Evolutionary conservation across 2,797 vertebrate species (phyloP).

Genomic region (Falco novaeseelandiae): DNA sequence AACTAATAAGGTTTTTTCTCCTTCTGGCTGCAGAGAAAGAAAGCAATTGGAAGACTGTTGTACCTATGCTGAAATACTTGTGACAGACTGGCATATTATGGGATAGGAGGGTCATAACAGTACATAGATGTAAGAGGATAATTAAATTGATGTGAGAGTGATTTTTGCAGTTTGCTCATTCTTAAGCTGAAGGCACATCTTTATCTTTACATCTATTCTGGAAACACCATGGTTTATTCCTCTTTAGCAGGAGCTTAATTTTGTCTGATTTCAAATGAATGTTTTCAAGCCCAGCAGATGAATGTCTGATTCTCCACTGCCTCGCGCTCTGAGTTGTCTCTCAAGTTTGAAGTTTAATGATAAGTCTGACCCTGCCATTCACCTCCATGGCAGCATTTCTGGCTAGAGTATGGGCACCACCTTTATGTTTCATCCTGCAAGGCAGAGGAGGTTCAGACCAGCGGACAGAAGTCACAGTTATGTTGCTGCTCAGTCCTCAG

Average conservation of each 20-base stretch:
- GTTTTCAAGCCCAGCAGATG: background rate
- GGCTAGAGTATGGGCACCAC: background rate
- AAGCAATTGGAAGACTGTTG: background rate
- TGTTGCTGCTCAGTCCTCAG: background rate
- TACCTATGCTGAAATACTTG: background rate
- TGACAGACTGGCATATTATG: background rate
- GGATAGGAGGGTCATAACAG: background rate
- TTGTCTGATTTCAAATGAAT: background rate
- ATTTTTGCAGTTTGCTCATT: background rate
- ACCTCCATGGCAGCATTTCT: background rate
- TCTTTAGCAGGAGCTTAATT: background rate
- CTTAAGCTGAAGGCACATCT: background rate
- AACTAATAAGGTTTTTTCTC: background rate
- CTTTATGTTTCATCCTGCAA: background rate
- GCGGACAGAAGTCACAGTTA: background rate
- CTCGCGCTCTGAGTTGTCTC: accelerated
- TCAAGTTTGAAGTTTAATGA: background rate
- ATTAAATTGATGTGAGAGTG: background rate
- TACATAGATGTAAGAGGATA: background rate
- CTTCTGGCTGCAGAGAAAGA: background rate
- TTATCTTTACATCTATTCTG: background rate
- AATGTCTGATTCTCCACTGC: background rate
- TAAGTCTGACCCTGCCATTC: background rate
- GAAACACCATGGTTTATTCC: background rate
- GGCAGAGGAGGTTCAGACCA: background rate